Conservation (phyloP, 2,888 invertebrate genomes). For the Cantharis rufa region DNA sequence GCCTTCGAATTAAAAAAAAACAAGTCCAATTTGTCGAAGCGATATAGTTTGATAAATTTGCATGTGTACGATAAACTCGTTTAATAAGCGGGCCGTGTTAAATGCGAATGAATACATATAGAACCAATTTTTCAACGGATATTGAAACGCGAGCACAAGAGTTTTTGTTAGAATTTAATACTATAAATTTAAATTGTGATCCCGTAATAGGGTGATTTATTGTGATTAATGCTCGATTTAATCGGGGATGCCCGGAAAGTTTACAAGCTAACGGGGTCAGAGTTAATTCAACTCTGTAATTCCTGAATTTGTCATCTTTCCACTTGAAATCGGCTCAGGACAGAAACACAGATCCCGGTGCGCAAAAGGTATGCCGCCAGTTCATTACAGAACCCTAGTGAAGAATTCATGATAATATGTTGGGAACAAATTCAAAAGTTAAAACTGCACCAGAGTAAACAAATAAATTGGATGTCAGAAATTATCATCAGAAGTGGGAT, state of each 20-base stretch:
- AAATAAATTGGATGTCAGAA: neutral
- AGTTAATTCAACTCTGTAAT: conserved; percentile 49
- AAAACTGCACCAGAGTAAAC: neutral
- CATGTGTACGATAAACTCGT: conserved; percentile 25
- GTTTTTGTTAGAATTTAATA: conserved; percentile 32
- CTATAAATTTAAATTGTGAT: conserved; percentile 39
- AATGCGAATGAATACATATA: conserved; percentile 29
- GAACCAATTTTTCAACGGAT: conserved; percentile 34
- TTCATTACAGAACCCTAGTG: neutral
- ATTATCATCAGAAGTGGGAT: neutral
- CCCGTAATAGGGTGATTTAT: conserved; percentile 44
- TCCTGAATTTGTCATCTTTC: conserved; percentile 49
- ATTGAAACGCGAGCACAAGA: conserved; percentile 30
- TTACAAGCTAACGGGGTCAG: conserved; percentile 39
- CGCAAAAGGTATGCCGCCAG: neutral
- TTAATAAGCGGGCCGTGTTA: conserved; percentile 25
- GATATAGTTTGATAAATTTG: conserved; percentile 19
- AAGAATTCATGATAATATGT: neutral
- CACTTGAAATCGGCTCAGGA: conserved; percentile 34
- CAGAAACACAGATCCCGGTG: neutral
- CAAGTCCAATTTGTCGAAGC: neutral
- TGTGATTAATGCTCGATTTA: conserved; percentile 47
- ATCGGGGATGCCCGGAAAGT: conserved; percentile 40
- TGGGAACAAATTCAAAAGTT: neutral
- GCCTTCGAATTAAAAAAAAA: neutral